These are phyloP conservation scores for Bursaphelenchus mucronatus DNA, from an alignment of 1,140 invertebrate species.

Conservation along the genomic window DNA sequence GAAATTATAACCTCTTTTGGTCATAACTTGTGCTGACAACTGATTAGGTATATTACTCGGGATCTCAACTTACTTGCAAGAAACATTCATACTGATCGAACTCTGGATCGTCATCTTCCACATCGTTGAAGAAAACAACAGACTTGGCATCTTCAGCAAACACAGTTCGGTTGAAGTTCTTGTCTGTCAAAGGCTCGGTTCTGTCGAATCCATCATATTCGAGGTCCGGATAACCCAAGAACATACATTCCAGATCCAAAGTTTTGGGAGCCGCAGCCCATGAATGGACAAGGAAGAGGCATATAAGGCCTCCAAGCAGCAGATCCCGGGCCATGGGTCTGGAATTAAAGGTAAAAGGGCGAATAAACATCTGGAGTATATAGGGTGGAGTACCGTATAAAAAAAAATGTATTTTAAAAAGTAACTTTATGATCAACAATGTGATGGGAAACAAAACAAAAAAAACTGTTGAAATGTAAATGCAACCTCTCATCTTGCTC, in stretches of 20 bases:
- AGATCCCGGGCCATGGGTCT: no score
- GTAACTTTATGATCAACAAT: no score
- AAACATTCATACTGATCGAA: slow-evolving; percentile 61
- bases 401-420: no score
- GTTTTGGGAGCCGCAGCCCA: slow-evolving; percentile 13
- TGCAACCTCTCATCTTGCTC: no score
- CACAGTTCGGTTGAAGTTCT: slow-evolving; percentile 60
- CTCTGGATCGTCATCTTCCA: slow-evolving; percentile 59
- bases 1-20: slow-evolving; percentile 60
- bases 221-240: slow-evolving; percentile 59
- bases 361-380: no score
- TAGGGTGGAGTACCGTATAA: no score
- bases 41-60: slow-evolving; percentile 28
- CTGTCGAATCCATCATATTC: slow-evolving; percentile 60
- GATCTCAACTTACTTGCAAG: slow-evolving; percentile 47
- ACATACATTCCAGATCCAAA: slow-evolving; percentile 65
- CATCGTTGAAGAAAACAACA: slow-evolving; percentile 60
- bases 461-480: no score
- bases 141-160: slow-evolving; percentile 60
- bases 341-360: no score
- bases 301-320: no score
- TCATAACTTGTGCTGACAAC: slow-evolving; percentile 61
- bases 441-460: no score
- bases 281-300: no score
- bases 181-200: slow-evolving; percentile 59